phyloP scores from a whole-genome alignment of 2,888 invertebrate genomes.

The Cybosia mesomella region DNA sequence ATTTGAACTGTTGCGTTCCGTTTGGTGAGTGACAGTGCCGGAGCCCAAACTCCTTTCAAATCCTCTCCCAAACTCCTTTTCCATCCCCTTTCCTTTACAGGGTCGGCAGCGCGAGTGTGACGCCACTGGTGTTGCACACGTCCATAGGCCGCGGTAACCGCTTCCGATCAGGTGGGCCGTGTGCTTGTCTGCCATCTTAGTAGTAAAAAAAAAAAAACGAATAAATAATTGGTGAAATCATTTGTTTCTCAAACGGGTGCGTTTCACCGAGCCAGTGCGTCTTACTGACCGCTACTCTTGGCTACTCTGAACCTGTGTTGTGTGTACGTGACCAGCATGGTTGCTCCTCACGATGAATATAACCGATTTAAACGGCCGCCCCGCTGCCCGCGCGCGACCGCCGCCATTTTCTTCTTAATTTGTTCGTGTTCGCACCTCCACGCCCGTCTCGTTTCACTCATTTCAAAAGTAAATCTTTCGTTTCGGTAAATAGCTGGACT shows the following conservation, averaged over 20 bases:
- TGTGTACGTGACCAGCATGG: conserved; percentile 60
- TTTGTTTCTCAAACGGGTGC: conserved; percentile 10
- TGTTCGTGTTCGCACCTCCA: conserved; percentile 54
- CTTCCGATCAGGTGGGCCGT: too few relatives aligned
- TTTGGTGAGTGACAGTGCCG: too few relatives aligned
- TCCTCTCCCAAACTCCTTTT: too few relatives aligned
- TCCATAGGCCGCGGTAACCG: too few relatives aligned
- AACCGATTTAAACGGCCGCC: conserved; percentile 48
- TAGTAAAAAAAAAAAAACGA: too few relatives aligned
- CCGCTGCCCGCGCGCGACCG: conserved; percentile 20
- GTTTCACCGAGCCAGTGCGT: conserved; percentile 32
- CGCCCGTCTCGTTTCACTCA: conserved; percentile 52
- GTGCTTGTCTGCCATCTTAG: too few relatives aligned
- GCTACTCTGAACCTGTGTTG: conserved; percentile 47
- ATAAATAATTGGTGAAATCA: too few relatives aligned
- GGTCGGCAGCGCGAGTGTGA: too few relatives aligned
- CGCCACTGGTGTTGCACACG: too few relatives aligned
- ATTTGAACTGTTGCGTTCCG: too few relatives aligned
- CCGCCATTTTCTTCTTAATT: conserved; percentile 60
- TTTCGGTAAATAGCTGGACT: conserved; percentile 10
- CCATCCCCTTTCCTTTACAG: too few relatives aligned
- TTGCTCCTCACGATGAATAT: conserved; percentile 53
- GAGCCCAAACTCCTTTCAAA: too few relatives aligned
- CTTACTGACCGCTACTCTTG: conserved; percentile 43
- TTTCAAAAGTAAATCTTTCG: conserved; percentile 48